Conservation (phyloP, 2,113 vertebrate genomes). For the Eonycteris spelaea region DNA sequence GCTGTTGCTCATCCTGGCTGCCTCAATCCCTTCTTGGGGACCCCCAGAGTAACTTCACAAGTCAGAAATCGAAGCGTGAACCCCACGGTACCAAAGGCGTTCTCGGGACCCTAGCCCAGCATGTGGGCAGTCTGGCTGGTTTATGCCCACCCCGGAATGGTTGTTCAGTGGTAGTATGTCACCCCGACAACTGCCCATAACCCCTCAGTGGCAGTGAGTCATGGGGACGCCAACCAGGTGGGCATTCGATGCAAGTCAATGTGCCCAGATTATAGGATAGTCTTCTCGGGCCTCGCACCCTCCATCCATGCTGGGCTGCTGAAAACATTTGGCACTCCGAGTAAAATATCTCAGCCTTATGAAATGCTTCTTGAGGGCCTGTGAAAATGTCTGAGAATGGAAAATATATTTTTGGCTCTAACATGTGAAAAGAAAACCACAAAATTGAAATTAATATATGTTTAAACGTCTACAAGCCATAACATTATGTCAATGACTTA, state of each 20-base stretch:
- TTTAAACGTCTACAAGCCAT: constrained; percentile 49
- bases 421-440: constrained; percentile 42
- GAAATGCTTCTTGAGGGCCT: constrained; percentile 17
- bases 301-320: neutral
- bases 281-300: neutral
- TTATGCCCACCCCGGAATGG: fast-evolving
- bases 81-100: neutral
- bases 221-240: neutral
- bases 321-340: neutral
- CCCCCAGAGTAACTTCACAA: neutral
- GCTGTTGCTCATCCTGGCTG: neutral
- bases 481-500: neutral
- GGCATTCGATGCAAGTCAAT: neutral
- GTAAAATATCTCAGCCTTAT: constrained; percentile 3
- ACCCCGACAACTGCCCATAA: too few relatives aligned
- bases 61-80: neutral
- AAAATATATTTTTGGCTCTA: constrained; percentile 27
- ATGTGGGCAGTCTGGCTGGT: fast-evolving
- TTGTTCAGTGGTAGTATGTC: fast-evolving
- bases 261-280: fast-evolving
- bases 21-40: neutral
- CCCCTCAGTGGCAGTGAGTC: neutral
- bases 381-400: constrained; percentile 50
- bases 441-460: constrained; percentile 63
- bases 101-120: fast-evolving